Evolutionary conservation across 35 echinoderm and acorn worm genomes (phyloP).

Genomic region (Amphiura filiformis): DNA sequence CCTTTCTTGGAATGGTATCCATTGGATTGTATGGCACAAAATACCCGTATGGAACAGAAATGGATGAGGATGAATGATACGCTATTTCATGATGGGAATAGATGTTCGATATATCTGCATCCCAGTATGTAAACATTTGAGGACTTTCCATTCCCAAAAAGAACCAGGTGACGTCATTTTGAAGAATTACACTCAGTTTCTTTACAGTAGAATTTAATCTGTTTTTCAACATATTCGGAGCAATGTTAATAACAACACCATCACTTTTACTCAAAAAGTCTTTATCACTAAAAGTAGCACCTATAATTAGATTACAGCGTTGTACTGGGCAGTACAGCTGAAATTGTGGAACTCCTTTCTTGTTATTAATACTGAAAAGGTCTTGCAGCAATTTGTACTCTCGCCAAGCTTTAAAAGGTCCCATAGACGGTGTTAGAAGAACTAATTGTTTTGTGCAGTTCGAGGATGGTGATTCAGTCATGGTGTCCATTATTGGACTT

Average conservation of each 20-base stretch:
- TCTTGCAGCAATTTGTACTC: conserved; percentile 58
- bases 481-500: no score
- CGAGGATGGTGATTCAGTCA: no score
- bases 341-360: conserved; percentile 44
- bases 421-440: conserved; percentile 40
- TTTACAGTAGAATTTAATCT: background rate
- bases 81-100: conserved; percentile 70
- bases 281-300: conserved; percentile 49
- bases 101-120: conserved; percentile 55
- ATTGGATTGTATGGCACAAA: conserved; percentile 45
- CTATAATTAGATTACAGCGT: conserved; percentile 54
- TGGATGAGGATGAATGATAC: conserved; percentile 63
- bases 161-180: conserved; percentile 47
- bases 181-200: background rate
- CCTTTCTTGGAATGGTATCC: background rate
- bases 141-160: conserved; percentile 84
- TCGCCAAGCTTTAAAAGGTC: conserved; percentile 62
- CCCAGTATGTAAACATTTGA: conserved; percentile 81
- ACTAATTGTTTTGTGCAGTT: background rate
- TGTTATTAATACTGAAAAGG: background rate
- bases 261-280: conserved; percentile 52
- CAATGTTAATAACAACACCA: conserved; percentile 73
- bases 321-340: conserved; percentile 65
- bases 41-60: conserved; percentile 65
- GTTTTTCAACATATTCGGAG: conserved; percentile 34